Percentiles rank a stretch among this genome's conserved stretches.
phyloP scores from a whole-genome alignment of 1,140 invertebrate species.

The Ceratoteleas bidentatus region DNA sequence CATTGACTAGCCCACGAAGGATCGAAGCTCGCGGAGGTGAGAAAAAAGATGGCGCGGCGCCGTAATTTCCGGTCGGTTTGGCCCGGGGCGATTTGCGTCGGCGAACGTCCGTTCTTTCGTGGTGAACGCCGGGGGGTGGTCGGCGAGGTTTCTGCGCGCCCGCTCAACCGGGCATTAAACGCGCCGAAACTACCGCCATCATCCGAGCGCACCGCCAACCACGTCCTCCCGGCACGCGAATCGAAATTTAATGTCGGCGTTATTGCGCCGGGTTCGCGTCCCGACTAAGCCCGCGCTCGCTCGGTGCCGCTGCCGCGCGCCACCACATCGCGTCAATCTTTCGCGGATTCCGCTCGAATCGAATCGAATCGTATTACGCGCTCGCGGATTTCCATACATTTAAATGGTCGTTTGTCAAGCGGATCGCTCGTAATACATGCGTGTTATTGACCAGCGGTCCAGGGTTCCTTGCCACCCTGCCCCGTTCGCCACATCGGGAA shows the following conservation, averaged over 20 bases:
- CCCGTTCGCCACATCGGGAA: background rate
- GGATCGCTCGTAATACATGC: conserved; percentile 23
- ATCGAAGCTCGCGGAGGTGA: conserved; percentile 31
- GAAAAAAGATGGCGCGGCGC: conserved; percentile 42
- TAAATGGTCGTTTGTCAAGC: conserved; percentile 33
- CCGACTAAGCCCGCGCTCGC: conserved; percentile 55
- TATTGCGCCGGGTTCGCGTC: conserved; percentile 67
- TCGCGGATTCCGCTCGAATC: conserved; percentile 4
- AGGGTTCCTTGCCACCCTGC: no score
- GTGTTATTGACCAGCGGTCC: conserved; percentile 38
- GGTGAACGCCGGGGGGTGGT: conserved; percentile 51
- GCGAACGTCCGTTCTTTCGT: conserved; percentile 58
- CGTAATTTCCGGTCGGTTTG: conserved; percentile 60
- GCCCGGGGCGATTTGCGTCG: conserved; percentile 41
- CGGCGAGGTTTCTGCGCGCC: conserved; percentile 38
- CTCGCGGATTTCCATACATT: conserved; percentile 28
- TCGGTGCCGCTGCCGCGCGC: background rate
- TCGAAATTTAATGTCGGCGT: conserved; percentile 57
- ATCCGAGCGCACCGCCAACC: conserved; percentile 68
- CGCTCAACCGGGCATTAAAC: conserved; percentile 60
- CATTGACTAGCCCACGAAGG: conserved; percentile 18
- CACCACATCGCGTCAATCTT: conserved; percentile 16
- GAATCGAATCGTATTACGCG: conserved; percentile 12
- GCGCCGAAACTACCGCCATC: conserved; percentile 76
- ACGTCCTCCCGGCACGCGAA: conserved; percentile 59